Base-by-base conservation (phyloP, 2,888 invertebrate genomes). In the Drosophila mettleri region DNA sequence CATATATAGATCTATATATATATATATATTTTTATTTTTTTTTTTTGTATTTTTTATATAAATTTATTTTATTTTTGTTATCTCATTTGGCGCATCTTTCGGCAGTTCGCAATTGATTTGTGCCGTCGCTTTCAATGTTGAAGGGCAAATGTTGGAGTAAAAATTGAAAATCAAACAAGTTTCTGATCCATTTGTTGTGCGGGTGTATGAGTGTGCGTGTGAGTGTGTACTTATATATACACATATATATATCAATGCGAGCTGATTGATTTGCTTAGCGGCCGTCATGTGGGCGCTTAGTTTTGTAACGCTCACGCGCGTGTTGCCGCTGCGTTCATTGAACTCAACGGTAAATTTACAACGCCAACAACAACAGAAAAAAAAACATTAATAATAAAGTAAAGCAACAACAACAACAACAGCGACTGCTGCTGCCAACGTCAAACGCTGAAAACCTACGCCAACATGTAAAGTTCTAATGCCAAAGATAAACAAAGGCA, bases 381-480 rank as follows among this genome's bases (percentile, higher is more conserved):
- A 57, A 57, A 69, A 51, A 63, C 69, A 65, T 58, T 68, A 62
- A 60, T 63, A 69, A 70, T 53, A 70, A 29, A 65, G 66, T 61
- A 65, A 67, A 77, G 34, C 74, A 62, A 55, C 62, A 59, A 45
- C 46, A 43, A 55, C 70, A 59, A 57, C 62, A 71, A 62, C 52
- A 69, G 34, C 67, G 45, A 27, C 43, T 41, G 14, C 14, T 58
- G 68, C 74, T 67, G 41, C 51, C 74, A 54, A 34, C 43, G 54
- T 58, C 45, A 62, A 58, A 22, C 43, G 61, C 61, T 22, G 20
- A 57, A 69, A 79, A 80, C 89, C 86, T 88, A 89, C 90, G 88
- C 89, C 86, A 89, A 89, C 85, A 87, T 86, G 86, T 89, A 89
- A 86, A 87, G 86, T 89, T 85, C 88, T 86, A 89, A 84, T 48